These are phyloP conservation scores for Troides oblongomaculatus DNA, from an alignment of 2,888 invertebrate genomes.

Conservation along the genomic window DNA sequence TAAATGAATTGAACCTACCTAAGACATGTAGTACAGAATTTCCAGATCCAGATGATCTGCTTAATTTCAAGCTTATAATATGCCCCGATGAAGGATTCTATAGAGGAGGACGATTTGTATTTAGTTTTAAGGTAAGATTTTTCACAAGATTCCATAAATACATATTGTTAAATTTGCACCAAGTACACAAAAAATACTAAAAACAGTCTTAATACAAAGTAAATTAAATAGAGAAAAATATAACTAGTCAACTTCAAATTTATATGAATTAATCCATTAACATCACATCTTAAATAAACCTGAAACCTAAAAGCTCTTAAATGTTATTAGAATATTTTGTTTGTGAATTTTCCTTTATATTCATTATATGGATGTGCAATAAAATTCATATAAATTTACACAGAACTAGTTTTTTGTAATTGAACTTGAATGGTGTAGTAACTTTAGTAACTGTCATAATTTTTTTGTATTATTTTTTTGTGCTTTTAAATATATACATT, in stretches of 20 bases:
- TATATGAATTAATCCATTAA: neutral
- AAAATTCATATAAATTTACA: neutral
- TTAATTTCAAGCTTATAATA: conserved; percentile 97
- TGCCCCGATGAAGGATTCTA: conserved; percentile 99
- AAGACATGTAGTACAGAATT: conserved; percentile 98
- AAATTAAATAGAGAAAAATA: no score
- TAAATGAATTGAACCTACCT: conserved; percentile 97
- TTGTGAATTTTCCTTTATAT: neutral
- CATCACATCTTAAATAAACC: neutral
- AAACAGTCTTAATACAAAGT: no score
- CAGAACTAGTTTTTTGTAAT: no score
- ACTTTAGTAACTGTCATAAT: no score
- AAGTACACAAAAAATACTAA: neutral
- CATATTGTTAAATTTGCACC: neutral
- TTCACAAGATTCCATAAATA: neutral
- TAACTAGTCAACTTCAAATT: neutral
- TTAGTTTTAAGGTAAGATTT: conserved; percentile 91
- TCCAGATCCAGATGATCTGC: conserved; percentile 96
- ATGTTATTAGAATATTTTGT: neutral
- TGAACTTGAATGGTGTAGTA: no score
- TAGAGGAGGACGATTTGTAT: conserved; percentile 94
- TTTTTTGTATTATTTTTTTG: neutral
- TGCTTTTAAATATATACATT: neutral
- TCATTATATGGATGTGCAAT: neutral
- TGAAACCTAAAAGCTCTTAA: neutral